phyloP scores from a whole-genome alignment of 2,888 invertebrate genomes.

The Coelogynopora nodosa region DNA sequence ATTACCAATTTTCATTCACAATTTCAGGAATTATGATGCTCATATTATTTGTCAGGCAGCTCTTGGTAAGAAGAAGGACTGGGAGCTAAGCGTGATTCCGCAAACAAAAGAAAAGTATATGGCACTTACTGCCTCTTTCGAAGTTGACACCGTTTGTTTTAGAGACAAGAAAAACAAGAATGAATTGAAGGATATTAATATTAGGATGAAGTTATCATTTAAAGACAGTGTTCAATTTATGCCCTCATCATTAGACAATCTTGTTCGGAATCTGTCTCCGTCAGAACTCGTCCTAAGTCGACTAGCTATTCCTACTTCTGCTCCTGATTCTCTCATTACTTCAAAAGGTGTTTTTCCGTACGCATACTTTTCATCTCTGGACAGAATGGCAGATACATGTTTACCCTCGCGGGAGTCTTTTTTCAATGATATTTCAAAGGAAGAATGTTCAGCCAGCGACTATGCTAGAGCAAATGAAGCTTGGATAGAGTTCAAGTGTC shows the following conservation, averaged over 20 bases:
- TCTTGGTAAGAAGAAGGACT: not conserved
- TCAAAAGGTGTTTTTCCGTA: conserved; percentile 54
- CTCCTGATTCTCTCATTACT: not conserved
- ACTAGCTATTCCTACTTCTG: not conserved
- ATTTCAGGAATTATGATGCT: conserved; percentile 18
- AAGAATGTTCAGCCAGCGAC: conserved; percentile 47
- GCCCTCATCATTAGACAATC: not conserved
- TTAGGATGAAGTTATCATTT: not conserved
- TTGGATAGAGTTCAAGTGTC: conserved; percentile 49
- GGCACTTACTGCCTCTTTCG: not conserved
- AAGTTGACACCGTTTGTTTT: not conserved
- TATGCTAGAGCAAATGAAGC: conserved; percentile 50
- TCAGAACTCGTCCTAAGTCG: not conserved
- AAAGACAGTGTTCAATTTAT: conserved; percentile 13
- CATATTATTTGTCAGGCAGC: conserved; percentile 9
- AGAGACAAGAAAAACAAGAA: not conserved
- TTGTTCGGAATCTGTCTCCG: not conserved
- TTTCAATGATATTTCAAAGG: conserved; percentile 50
- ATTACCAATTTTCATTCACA: not conserved
- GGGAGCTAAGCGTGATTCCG: conserved; percentile 28
- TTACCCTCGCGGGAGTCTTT: conserved; percentile 48
- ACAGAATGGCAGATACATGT: not conserved
- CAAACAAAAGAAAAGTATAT: conserved; percentile 10
- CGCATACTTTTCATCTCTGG: not conserved
- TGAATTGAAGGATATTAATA: not conserved